Base-by-base conservation (phyloP, 1,140 invertebrate genomes). In the Megalopta genalis region DNA sequence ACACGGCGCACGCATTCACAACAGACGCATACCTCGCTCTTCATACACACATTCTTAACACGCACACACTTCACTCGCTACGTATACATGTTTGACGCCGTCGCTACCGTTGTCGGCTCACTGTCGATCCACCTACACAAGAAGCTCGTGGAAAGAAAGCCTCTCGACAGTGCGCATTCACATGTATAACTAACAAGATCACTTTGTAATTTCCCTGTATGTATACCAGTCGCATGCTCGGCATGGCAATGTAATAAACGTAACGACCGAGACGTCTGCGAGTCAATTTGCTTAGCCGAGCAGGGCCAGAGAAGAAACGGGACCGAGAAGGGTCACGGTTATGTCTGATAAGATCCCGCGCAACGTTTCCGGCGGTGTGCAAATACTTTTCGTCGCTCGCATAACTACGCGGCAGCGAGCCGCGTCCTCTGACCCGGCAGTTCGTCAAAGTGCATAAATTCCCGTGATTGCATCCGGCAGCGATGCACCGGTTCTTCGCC, bases 391-490 rank as follows among this genome's bases (percentile, higher is more conserved):
- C 81, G 81, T 77, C 77, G 70, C 73, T 85, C 82, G 67, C 52
- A 9, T 25, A 71, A 70, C 42, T 12, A 68, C 59, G 32, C 32
- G 4, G 32, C 59, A 16, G 46, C n/a, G 16, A 25, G 9, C n/a
- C 25, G 32, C 78, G 75, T 76, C 80, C 23, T 63, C 60, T 66
- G 67, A 52, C 75, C 60, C 65, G 77, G 66, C 79, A 39, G 66
- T 81, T 86, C 82, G 83, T 88, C 87, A 84, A 88, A 85, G 88
- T 87, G 87, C 89, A 90, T 90, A 90, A 89, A 90, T 90, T 90
- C 84, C 37, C 85, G 32, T 84, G 88, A 90, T 90, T 89, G 85
- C 86, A 77, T 80, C 70, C 62, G 39, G 49, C 68, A 75, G 62
- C 70, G 75, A 69, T 81, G 72, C 69, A 72, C 63, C 71, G 62